Evolutionary conservation across 2,888 invertebrate species (phyloP), one percentile per base, ranked within the genome.

Genomic region (Byasa hedistus): DNA sequence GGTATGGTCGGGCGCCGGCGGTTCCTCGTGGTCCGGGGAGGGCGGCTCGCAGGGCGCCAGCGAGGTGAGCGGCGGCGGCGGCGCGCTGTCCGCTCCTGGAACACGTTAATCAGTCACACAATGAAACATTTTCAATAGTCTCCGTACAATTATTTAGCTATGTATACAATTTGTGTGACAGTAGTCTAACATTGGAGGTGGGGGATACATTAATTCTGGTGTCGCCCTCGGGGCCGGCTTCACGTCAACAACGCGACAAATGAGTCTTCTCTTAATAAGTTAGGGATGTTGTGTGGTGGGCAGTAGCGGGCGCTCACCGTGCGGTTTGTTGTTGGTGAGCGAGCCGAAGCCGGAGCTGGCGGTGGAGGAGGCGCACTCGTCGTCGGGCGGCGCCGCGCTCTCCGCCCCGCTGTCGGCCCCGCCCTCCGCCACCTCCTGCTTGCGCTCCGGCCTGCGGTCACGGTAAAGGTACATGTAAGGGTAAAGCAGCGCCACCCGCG

Each of bases 341-440:
- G 96, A 96, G 73, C 96, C 96, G 90, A 97, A 96, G 76, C 96
- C 97, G 72, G 96, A 96, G 87, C 96, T 96, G 75, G 96, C 95
- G 76, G 95, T 95, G 82, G 95, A 95, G 70, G 95, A 95, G 73
- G 93, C 94, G 76, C 93, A 93, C 81, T 93, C 92, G 80, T 94
- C 94, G 79, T 93, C 93, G 70, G 89, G 88, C 69, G 82, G 84
- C 68, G 85, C 79, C 70, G 85, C 86, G 76, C 90, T 86, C 81
- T 87, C 88, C 69, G 89, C 85, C 57, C 87, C 88, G 78, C 87
- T 87, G 82, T 91, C 90, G 55, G 86, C 80, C 71, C 90, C 89
- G 71, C 81, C 79, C 79, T 89, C 91, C 56, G 79, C 71, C 69
- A 71, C 85, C 64, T 90, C 90, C 69, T 89, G 89, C 77, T 87